Conservation (phyloP, 2,113 vertebrate genomes). For the Thalassoma bifasciatum region DNA sequence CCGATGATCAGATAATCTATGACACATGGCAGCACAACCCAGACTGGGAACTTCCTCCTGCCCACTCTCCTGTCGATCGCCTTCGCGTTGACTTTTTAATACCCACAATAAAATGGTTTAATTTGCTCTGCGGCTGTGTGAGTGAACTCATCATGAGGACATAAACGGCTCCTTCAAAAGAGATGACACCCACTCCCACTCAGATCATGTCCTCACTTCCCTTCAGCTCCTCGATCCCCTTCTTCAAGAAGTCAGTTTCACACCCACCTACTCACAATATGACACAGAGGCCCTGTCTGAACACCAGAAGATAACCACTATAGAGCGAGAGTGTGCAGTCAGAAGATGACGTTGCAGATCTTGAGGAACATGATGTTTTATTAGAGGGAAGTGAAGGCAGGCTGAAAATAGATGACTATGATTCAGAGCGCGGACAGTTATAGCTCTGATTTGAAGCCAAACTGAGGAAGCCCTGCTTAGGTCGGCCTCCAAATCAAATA, state of each 20-base stretch:
- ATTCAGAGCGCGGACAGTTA: conserved; percentile 40
- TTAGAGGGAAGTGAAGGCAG: conserved; percentile 30
- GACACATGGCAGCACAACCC: not conserved
- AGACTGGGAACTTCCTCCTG: not conserved
- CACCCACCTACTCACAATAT: conserved; percentile 54
- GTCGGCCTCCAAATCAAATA: conserved; percentile 61
- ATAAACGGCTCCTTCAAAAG: not conserved
- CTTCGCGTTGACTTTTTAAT: not conserved
- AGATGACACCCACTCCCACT: conserved; percentile 31
- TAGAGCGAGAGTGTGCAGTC: conserved; percentile 6
- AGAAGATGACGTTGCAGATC: conserved; percentile 10
- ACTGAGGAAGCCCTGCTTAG: conserved; percentile 48
- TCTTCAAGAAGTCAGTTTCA: not conserved
- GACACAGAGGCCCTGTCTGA: conserved; percentile 22
- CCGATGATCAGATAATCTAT: not conserved
- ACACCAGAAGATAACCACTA: not conserved
- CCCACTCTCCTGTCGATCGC: not conserved
- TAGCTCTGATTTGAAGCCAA: conserved; percentile 53
- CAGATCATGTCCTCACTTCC: conserved; percentile 36
- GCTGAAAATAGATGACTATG: conserved; percentile 62
- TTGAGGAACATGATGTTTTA: conserved; percentile 33
- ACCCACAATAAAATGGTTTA: not conserved
- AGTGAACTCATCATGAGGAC: not conserved
- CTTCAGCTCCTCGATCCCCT: conserved; percentile 6
- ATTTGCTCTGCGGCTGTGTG: not conserved